Percentiles rank a stretch among this genome's conserved stretches.
Conservation (phyloP, 2,797 vertebrate genomes). For the Natrix natrix region DNA sequence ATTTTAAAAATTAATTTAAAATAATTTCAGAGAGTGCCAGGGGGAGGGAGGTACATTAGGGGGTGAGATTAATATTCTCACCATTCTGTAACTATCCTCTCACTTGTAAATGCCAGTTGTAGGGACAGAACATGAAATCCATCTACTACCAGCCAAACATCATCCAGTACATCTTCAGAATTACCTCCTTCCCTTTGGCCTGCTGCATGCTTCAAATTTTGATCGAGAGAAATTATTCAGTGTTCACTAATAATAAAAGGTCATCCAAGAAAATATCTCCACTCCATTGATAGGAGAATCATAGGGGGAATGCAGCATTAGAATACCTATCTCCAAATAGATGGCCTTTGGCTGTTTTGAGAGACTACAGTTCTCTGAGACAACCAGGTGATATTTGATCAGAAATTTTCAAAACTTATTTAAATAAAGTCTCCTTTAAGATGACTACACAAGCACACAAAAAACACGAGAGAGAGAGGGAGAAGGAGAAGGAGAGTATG, state of each 20-base stretch:
- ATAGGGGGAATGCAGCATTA: no score
- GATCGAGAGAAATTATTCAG: background rate
- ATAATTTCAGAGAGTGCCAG: conserved; percentile 48
- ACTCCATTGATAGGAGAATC: background rate
- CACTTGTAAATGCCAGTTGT: background rate
- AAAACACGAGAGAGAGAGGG: background rate
- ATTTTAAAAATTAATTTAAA: conserved; percentile 67
- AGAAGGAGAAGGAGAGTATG: background rate
- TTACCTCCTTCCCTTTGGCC: background rate
- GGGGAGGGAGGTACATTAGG: conserved; percentile 49
- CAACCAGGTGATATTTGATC: background rate
- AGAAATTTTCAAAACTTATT: background rate
- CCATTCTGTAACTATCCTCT: conserved; percentile 37
- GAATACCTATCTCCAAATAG: background rate
- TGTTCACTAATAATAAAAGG: background rate
- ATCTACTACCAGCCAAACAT: background rate
- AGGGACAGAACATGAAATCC: conserved; percentile 16
- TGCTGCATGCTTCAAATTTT: background rate
- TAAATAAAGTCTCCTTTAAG: background rate
- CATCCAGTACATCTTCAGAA: fast-evolving
- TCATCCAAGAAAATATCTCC: background rate
- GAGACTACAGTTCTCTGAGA: background rate
- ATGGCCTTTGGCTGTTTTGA: background rate
- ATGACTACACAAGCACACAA: background rate
- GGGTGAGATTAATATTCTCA: conserved; percentile 49